Evolutionary conservation across 2,888 invertebrate genomes (phyloP).

Genomic region (Drosophila paramelanica): DNA sequence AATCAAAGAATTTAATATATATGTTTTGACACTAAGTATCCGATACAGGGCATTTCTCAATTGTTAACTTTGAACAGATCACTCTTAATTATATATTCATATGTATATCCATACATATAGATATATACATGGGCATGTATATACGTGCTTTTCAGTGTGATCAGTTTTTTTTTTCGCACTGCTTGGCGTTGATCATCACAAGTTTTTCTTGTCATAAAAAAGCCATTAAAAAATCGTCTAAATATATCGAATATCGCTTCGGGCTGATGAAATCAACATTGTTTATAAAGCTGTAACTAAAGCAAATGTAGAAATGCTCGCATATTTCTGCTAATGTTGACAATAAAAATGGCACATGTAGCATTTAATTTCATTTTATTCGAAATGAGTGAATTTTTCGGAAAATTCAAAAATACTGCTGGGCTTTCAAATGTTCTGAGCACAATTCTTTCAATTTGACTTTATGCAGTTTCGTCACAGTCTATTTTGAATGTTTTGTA

Average conservation of each 20-base stretch:
- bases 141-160: conserved; percentile 1
- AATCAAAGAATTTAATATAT: too few species aligned
- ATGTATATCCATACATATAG: not conserved
- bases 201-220: conserved; percentile 21
- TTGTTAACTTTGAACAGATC: not conserved
- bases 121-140: not conserved
- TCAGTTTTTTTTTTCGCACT: not conserved
- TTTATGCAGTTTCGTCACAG: conserved; percentile 47
- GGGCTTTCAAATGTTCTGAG: not conserved
- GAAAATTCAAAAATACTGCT: not conserved
- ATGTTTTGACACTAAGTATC: not conserved
- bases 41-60: not conserved
- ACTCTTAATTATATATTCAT: not conserved
- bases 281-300: conserved; percentile 34
- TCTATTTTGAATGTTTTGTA: conserved; percentile 49
- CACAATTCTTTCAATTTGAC: not conserved
- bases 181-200: not conserved
- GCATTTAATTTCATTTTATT: conserved; percentile 23
- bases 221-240: conserved; percentile 31
- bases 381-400: not conserved
- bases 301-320: conserved; percentile 4
- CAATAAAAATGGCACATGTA: conserved; percentile 41
- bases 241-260: conserved; percentile 9
- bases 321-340: conserved; percentile 23
- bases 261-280: conserved; percentile 51